Percentiles rank a stretch among this genome's conserved stretches.
phyloP scores from a whole-genome alignment of 2,888 invertebrate species.

The Drosophila nigricruria region DNA sequence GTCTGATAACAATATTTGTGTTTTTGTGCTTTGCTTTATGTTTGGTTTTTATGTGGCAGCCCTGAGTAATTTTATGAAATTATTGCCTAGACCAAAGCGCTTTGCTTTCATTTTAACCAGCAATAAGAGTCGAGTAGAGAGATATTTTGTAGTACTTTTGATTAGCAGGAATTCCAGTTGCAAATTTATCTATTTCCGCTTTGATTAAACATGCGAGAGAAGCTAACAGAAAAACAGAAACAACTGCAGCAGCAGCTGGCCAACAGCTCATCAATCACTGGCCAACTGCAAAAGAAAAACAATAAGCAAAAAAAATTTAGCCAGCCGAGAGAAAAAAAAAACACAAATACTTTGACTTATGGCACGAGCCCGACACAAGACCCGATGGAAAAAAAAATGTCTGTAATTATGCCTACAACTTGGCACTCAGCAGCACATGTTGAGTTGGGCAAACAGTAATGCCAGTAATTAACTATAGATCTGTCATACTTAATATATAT shows the following conservation, averaged over 20 bases:
- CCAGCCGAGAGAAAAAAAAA: conserved; percentile 20
- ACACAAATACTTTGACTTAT: conserved; percentile 48
- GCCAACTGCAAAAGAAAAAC: conserved; percentile 5
- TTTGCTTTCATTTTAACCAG: neutral
- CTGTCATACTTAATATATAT: conserved; percentile 58
- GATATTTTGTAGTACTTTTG: neutral
- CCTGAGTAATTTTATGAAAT: conserved; percentile 57
- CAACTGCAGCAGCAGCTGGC: conserved; percentile 28
- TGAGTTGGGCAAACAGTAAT: conserved; percentile 49
- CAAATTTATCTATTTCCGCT: neutral
- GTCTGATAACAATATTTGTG: conserved; percentile 60
- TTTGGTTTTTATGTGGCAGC: conserved; percentile 47
- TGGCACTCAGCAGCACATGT: conserved; percentile 65
- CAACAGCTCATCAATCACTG: conserved; percentile 65
- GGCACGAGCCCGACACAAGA: conserved; percentile 22
- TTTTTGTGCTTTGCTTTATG: conserved; percentile 35
- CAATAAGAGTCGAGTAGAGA: neutral
- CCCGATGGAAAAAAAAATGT: conserved; percentile 33
- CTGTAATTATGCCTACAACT: conserved; percentile 64
- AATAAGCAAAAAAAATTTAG: neutral
- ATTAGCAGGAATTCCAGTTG: neutral
- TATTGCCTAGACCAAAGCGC: conserved; percentile 25
- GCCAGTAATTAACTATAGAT: conserved; percentile 74
- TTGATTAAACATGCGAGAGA: neutral
- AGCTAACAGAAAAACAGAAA: neutral